phyloP scores from a whole-genome alignment of 1,140 invertebrate genomes.

The Proctacanthus coquilletti region DNA sequence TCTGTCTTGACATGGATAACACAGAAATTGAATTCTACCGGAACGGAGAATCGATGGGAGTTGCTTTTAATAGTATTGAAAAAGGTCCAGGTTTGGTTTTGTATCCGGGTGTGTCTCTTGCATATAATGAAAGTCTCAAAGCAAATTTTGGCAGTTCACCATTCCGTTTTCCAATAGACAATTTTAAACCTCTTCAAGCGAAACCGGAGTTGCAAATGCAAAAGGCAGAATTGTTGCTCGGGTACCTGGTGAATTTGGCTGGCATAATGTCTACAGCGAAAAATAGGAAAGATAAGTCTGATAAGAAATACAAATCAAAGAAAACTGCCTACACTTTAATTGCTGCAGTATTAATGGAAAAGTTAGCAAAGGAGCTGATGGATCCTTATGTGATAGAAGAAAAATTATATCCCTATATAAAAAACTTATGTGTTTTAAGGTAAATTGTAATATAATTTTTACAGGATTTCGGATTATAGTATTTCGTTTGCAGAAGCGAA shows the following conservation, averaged over 20 bases:
- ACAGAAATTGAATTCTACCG: conserved; percentile 47
- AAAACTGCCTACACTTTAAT: conserved; percentile 34
- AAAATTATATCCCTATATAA: conserved; percentile 34
- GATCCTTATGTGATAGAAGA: conserved; percentile 39
- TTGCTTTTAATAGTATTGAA: conserved; percentile 54
- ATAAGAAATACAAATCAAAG: conserved; percentile 22
- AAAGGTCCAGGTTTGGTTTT: conserved; percentile 57
- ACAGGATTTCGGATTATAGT: neutral
- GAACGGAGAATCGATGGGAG: conserved; percentile 57
- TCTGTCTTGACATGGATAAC: conserved; percentile 58
- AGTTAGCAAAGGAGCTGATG: conserved; percentile 37
- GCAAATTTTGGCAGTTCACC: conserved; percentile 67
- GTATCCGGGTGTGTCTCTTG: conserved; percentile 61
- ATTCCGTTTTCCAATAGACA: conserved; percentile 50
- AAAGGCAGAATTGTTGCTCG: conserved; percentile 37
- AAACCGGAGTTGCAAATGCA: conserved; percentile 36
- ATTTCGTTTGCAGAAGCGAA: conserved; percentile 2
- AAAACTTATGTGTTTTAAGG: conserved; percentile 19
- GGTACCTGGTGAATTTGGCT: conserved; percentile 40
- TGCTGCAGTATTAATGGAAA: conserved; percentile 35
- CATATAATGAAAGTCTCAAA: conserved; percentile 54
- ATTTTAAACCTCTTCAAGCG: conserved; percentile 49
- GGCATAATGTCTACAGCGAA: conserved; percentile 25
- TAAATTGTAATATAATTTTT: neutral
- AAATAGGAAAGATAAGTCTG: conserved; percentile 6